These are phyloP conservation scores for Apeira syringaria DNA, from an alignment of 2,888 invertebrate genomes.

Conservation along the genomic window DNA sequence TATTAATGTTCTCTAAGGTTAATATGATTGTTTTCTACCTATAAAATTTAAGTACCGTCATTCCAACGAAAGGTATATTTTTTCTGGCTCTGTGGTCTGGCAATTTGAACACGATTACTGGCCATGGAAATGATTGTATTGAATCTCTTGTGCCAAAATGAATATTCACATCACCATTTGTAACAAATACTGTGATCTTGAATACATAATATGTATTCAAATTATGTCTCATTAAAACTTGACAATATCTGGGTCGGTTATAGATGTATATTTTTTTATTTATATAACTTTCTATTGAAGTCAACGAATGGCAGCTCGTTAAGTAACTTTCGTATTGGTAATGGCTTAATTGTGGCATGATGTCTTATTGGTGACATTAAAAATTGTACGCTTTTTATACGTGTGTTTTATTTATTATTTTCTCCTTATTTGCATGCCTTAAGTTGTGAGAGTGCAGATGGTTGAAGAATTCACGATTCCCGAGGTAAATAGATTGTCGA, in stretches of 20 bases:
- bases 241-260: conserved; percentile 61
- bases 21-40: conserved; percentile 58
- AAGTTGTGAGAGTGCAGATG: conserved; percentile 63
- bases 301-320: conserved; percentile 66
- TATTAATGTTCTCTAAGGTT: conserved; percentile 76
- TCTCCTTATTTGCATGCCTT: conserved; percentile 67
- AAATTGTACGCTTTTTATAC: conserved; percentile 77
- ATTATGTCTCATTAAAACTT: too few relatives aligned
- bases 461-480: conserved; percentile 72
- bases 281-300: conserved; percentile 75
- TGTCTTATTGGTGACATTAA: conserved; percentile 78
- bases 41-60: conserved; percentile 56
- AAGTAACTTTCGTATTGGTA: conserved; percentile 59
- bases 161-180: conserved; percentile 57
- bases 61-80: conserved; percentile 48
- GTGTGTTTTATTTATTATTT: conserved; percentile 66
- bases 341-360: conserved; percentile 79
- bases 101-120: conserved; percentile 15
- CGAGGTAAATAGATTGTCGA: conserved; percentile 37
- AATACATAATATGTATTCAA: conserved; percentile 55
- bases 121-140: conserved; percentile 37
- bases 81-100: conserved; percentile 23
- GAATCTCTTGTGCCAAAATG: conserved; percentile 80
- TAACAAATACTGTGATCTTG: conserved; percentile 68
- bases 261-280: conserved; percentile 72